These are phyloP conservation scores for Upupa epops DNA, from an alignment of 2,113 vertebrate genomes.

Conservation along the genomic window DNA sequence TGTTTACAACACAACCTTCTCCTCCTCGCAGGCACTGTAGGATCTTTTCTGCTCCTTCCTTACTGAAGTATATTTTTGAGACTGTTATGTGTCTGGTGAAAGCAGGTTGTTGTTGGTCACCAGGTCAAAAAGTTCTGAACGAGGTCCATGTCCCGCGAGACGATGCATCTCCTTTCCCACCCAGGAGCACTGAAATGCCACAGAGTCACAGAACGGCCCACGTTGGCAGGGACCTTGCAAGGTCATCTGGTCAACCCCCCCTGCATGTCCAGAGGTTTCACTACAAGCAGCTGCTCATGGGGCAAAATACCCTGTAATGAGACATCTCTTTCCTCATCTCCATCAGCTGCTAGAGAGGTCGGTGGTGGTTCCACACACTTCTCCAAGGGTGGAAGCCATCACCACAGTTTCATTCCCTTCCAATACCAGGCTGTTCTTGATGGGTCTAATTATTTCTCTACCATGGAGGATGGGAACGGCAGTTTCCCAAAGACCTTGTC, in stretches of 20 bases:
- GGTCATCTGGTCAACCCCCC: too few relatives aligned
- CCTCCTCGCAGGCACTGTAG: rapidly evolving
- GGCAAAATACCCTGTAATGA: not conserved
- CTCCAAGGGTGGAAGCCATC: not conserved
- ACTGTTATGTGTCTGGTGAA: not conserved
- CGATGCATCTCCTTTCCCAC: not conserved
- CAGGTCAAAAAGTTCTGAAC: not conserved
- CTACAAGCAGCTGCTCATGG: not conserved
- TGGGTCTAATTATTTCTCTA: not conserved
- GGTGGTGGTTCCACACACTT: not conserved
- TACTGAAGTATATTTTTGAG: not conserved
- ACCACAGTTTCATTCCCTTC: not conserved
- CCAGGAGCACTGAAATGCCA: not conserved
- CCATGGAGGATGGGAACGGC: rapidly evolving
- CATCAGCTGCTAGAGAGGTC: not conserved
- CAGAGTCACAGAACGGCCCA: too few relatives aligned
- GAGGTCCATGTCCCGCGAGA: not conserved
- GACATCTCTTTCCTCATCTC: not conserved
- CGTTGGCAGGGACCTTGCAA: too few relatives aligned
- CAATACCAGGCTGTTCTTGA: not conserved
- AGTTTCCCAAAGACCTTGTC: not conserved
- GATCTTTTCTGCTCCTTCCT: not conserved
- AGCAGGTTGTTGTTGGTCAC: not conserved
- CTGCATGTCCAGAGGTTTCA: not conserved
- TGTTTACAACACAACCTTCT: not conserved